phyloP scores from a whole-genome alignment of 2,113 vertebrate genomes.

The Spheniscus mendiculus region DNA sequence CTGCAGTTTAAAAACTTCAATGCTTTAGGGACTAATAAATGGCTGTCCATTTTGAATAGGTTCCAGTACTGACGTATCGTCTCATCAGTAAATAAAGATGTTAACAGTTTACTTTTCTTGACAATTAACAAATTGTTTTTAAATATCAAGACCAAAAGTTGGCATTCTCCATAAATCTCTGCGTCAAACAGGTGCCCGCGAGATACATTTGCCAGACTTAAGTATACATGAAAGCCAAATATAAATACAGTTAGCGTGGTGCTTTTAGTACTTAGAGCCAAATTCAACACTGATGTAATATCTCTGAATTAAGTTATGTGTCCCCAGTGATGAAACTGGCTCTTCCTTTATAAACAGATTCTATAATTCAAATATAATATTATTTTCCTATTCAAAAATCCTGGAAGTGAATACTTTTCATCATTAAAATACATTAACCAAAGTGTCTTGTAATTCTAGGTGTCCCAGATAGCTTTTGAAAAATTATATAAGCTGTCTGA shows the following conservation, averaged over 20 bases:
- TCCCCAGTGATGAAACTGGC: not conserved
- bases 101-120: slow-evolving; percentile 72
- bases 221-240: slow-evolving; percentile 67
- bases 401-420: not conserved
- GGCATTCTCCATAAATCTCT: slow-evolving; percentile 64
- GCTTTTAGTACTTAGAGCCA: slow-evolving; percentile 34
- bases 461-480: not conserved
- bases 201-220: slow-evolving; percentile 66
- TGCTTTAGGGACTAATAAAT: slow-evolving; percentile 31
- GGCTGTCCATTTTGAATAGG: slow-evolving; percentile 63
- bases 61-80: slow-evolving; percentile 51
- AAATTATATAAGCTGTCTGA: not conserved
- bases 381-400: not conserved
- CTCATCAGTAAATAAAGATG: slow-evolving; percentile 74
- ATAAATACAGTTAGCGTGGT: slow-evolving; percentile 27
- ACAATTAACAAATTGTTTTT: slow-evolving; percentile 74
- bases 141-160: slow-evolving; percentile 71
- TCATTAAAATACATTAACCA: not conserved
- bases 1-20: not conserved
- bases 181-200: slow-evolving; percentile 69
- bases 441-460: not conserved
- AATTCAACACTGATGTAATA: slow-evolving; percentile 16
- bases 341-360: not conserved
- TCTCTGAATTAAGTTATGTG: not conserved
- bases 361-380: not conserved